Evolutionary conservation across 2,797 vertebrate species (phyloP), one percentile per base, ranked within the genome.

Genomic region (Anguilla pacifica): DNA sequence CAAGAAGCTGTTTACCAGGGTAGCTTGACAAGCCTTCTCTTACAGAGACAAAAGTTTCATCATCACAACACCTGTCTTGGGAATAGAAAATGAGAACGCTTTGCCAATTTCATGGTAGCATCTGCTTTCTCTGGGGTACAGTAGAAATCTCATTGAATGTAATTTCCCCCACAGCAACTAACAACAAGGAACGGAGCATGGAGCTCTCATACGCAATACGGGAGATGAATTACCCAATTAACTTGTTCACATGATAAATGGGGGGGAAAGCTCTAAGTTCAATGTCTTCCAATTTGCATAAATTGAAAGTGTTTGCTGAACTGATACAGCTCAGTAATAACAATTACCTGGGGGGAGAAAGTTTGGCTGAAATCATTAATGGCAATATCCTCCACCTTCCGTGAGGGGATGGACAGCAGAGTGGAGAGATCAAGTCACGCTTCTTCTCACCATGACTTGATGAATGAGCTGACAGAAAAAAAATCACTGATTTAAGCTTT

Each of bases 201-300:
- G 25, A 43, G 83, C 86, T 74, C 84, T 87, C 49, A 70, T 85
- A 87, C 82, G 53, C 82, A 87, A 87, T 85, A 28, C 43, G 84
- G 88, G 88, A 89, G 88, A 89, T 89, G 86, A 89, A 89, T 89
- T 87, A 89, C 88, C 88, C 88, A 89, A 89, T 89, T 89, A 89
- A 87, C 88, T 89, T 85, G 86, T 89, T 89, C 88, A 82, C 88
- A 87, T 89, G 88, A 89, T 87, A 89, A 87, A 89, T 89, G 88
- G 86, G 46, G 72, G 59, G 85, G 86, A 53, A 85, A 85, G 70
- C 86, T 87, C 86, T 2, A 39, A 87, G 88, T 85, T 87, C 88
- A 89, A 74, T 85, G 88, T 84, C 72, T 87, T 89, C 88, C 72
- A 87, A 87, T 89, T 89, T 89, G 86, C 88, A 89, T 89, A 87